phyloP scores from a whole-genome alignment of 2,888 invertebrate genomes.

The Heteropelma amictum region DNA sequence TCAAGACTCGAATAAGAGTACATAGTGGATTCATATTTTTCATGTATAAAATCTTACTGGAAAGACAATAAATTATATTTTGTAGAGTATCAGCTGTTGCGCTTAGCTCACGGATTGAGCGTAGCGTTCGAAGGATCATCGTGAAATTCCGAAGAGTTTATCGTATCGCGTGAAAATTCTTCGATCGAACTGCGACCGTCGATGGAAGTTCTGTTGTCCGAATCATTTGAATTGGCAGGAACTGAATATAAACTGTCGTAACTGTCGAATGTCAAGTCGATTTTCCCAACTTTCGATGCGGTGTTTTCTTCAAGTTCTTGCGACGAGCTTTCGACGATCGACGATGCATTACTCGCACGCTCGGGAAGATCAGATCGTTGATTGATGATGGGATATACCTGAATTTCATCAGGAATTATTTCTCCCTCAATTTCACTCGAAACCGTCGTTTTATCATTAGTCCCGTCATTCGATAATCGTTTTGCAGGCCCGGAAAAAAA shows the following conservation, averaged over 20 bases:
- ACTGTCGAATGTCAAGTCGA: slow-evolving; percentile 27
- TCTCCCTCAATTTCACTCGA: not conserved
- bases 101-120: not conserved
- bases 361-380: not conserved
- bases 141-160: not conserved
- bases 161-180: slow-evolving; percentile 52
- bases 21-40: not conserved
- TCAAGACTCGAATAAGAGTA: not conserved
- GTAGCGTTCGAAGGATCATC: not conserved
- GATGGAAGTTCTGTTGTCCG: slow-evolving; percentile 36
- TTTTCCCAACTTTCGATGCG: not conserved
- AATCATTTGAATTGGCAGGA: slow-evolving; percentile 11
- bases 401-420: not conserved
- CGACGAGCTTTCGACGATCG: not conserved
- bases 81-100: not conserved
- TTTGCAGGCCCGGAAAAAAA: not conserved
- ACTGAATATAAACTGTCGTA: slow-evolving; percentile 46
- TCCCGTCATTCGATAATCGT: not conserved
- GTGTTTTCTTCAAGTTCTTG: not conserved
- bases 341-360: not conserved
- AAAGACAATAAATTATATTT: slow-evolving; percentile 26
- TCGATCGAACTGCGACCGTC: slow-evolving; percentile 54
- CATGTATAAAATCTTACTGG: not conserved
- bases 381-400: not conserved
- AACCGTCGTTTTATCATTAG: not conserved